A percentile compares a stretch with the other conserved stretches of the same genome.
phyloP scores from a whole-genome alignment of 2,113 vertebrate genomes.

The Solea solea region DNA sequence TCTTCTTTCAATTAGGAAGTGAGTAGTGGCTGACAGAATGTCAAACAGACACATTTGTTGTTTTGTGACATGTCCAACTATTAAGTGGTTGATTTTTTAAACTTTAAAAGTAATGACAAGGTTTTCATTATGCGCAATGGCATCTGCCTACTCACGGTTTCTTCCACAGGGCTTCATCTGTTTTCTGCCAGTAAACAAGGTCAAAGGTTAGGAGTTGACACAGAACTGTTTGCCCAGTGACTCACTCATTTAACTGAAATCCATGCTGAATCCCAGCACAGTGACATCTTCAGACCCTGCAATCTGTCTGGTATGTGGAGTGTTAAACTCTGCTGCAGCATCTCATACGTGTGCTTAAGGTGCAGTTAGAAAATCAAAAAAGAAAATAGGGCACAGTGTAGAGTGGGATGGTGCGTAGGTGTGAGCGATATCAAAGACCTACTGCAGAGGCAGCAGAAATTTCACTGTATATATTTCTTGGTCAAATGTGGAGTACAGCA shows the following conservation, averaged over 20 bases:
- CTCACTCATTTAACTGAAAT: conserved; percentile 48
- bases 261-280: conserved; percentile 13
- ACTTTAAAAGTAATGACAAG: neutral
- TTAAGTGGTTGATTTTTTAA: neutral
- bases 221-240: conserved; percentile 37
- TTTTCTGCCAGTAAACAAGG: conserved; percentile 51
- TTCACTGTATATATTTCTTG: neutral
- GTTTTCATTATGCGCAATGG: neutral
- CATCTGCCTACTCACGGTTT: conserved; percentile 14
- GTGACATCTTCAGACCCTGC: conserved; percentile 6
- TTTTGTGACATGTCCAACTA: neutral
- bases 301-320: neutral
- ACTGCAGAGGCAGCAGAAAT: conserved; percentile 20
- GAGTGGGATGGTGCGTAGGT: conserved; percentile 17
- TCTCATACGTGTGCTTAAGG: conserved; percentile 8
- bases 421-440: conserved; percentile 24
- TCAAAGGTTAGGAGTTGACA: conserved; percentile 39
- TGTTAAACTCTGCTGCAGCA: conserved; percentile 2
- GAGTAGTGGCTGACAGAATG: conserved; percentile 4
- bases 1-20: conserved; percentile 67
- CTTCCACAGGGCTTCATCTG: conserved; percentile 14
- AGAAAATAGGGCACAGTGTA: conserved; percentile 27
- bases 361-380: conserved; percentile 50
- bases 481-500: conserved; percentile 4
- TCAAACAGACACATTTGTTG: neutral